Percentiles rank a stretch among this genome's conserved stretches.
These are phyloP conservation scores for Aphidius gifuensis DNA, from an alignment of 1,140 invertebrate species.

Conservation along the genomic window DNA sequence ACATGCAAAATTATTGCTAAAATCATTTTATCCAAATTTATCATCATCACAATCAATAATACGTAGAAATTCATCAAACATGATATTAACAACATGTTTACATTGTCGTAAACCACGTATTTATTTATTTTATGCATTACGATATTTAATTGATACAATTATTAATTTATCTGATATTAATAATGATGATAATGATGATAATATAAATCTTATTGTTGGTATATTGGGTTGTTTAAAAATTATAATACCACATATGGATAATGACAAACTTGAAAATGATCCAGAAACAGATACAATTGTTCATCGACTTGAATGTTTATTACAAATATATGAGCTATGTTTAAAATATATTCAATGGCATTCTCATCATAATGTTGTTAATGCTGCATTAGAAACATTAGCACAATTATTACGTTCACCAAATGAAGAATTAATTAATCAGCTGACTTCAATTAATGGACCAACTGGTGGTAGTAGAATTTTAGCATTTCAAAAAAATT, in stretches of 20 bases:
- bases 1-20: constrained; percentile 70
- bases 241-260: constrained; percentile 59
- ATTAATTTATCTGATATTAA: constrained; percentile 44
- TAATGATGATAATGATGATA: constrained; percentile 51
- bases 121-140: constrained; percentile 62
- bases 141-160: constrained; percentile 56
- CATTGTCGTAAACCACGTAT: constrained; percentile 62
- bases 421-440: constrained; percentile 59
- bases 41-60: constrained; percentile 60
- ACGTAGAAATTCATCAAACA: constrained; percentile 63
- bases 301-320: constrained; percentile 44
- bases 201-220: constrained; percentile 58
- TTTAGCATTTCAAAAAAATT: constrained; percentile 32
- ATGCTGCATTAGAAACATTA: constrained; percentile 77
- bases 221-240: constrained; percentile 64
- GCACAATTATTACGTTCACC: constrained; percentile 69
- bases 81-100: constrained; percentile 64
- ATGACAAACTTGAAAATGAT: constrained; percentile 25
- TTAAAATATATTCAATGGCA: constrained; percentile 67
- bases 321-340: constrained; percentile 80
- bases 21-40: constrained; percentile 66
- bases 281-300: constrained; percentile 25
- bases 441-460: constrained; percentile 60
- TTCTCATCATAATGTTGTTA: constrained; percentile 80
- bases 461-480: constrained; percentile 53